Evolutionary conservation across 1,140 invertebrate species (phyloP).

Genomic region (Leptinotarsa undecemlineata): DNA sequence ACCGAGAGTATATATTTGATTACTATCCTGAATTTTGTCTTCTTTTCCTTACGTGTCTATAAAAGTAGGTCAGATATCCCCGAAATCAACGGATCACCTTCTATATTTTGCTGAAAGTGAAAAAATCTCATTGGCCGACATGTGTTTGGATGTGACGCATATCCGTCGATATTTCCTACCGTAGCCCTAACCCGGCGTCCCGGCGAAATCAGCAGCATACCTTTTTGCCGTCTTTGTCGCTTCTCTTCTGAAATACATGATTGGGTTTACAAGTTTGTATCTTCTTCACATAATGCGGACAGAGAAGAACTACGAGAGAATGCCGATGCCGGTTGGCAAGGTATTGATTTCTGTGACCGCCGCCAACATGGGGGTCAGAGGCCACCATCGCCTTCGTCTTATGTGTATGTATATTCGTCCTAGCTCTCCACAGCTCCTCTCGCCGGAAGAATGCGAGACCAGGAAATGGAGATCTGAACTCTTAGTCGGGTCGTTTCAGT

Average conservation of each 20-base stretch:
- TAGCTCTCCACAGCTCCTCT: neutral
- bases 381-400: slow-evolving; percentile 41
- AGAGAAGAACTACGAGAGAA: neutral
- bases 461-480: slow-evolving; percentile 7
- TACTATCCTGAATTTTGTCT: too few species aligned
- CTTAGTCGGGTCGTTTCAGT: neutral
- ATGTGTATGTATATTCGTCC: slow-evolving; percentile 12
- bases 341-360: slow-evolving; percentile 53
- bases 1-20: too few species aligned
- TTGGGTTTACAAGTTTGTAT: slow-evolving; percentile 21
- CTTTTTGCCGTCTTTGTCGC: neutral
- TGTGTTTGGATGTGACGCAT: neutral
- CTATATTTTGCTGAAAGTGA: too few species aligned
- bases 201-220: neutral
- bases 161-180: slow-evolving; percentile 10
- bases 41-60: too few species aligned
- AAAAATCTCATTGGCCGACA: neutral
- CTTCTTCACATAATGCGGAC: slow-evolving; percentile 22
- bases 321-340: neutral
- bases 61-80: too few species aligned
- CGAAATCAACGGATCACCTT: too few species aligned
- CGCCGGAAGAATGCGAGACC: neutral
- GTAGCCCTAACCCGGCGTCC: neutral
- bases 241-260: slow-evolving; percentile 21
- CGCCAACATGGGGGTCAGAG: slow-evolving; percentile 54